phyloP scores from a whole-genome alignment of 1,140 invertebrate species.

The Calliopsis andreniformis region DNA sequence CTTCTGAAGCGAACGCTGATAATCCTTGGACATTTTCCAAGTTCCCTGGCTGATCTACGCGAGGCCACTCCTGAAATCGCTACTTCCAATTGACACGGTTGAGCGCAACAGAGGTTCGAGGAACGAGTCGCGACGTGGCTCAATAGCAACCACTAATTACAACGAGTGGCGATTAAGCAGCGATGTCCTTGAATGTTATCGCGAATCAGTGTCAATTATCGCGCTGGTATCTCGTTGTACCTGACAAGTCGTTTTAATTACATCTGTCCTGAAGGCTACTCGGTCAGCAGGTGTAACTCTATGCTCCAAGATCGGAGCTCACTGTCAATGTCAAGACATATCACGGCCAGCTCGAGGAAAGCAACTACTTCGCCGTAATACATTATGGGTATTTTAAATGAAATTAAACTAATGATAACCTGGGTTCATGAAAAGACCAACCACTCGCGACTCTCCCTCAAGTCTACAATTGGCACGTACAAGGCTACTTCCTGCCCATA shows the following conservation, averaged over 20 bases:
- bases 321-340: slow-evolving; percentile 19
- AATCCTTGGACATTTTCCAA: too few relatives aligned
- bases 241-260: slow-evolving; percentile 18
- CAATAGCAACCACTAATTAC: background rate
- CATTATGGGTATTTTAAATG: too few relatives aligned
- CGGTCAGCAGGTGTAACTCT: slow-evolving; percentile 16
- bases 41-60: too few relatives aligned
- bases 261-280: background rate
- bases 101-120: too few relatives aligned
- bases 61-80: too few relatives aligned
- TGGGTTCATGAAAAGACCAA: too few relatives aligned
- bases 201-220: slow-evolving; percentile 12
- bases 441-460: too few relatives aligned
- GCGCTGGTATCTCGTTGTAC: background rate
- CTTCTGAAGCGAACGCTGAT: background rate
- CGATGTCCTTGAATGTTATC: slow-evolving; percentile 8
- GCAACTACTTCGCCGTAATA: background rate
- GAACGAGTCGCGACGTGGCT: background rate
- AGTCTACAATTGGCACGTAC: too few relatives aligned
- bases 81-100: too few relatives aligned
- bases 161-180: background rate
- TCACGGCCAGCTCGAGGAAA: background rate
- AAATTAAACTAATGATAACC: too few relatives aligned
- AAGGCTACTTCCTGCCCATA: too few relatives aligned
- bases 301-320: slow-evolving; percentile 3